Evolutionary conservation across 2,888 invertebrate species (phyloP), one percentile per base, ranked within the genome.

Genomic region (Ellobium chinense): DNA sequence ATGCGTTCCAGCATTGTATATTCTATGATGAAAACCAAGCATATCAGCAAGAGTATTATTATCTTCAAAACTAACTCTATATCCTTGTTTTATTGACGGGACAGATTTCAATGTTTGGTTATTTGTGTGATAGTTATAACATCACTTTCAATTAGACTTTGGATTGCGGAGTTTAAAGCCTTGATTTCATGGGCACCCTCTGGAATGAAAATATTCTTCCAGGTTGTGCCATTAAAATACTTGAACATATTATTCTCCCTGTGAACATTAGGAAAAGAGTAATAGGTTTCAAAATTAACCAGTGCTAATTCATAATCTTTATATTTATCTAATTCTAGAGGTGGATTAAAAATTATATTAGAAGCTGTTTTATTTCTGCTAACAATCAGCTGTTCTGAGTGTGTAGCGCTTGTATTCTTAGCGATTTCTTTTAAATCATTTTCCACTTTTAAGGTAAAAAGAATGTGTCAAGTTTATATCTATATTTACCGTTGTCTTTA

Each of bases 401-500:
- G n/a, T 36, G 54, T 70, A 34, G 34, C 12, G 34, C 31, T 56
- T 1, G 70, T 70, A 14, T 70, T 70, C 31, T 31, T 58, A 29
- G 12, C 56, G 1, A 70, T 34, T 56, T 70, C n/a, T 34, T 56
- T 70, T 70, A 56, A n/a, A 14, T 27, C 9, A 1, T 36, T 18
- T 46, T 46, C 46, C 46, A 46, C 18, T 27, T 24, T 27, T 60
- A 60, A 27, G 60, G 60, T n/a, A 37, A 36, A 24, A 37, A 37
- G 36, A 73, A 60, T 12, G 27, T 46, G 12, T 54, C 46, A 36
- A 69, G 39, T 54, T 54, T 46, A 39, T 46, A 24, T 54, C 31
- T 73, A 73, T 73, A 60, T 39, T 73, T 73, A 2, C 73, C 60
- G 36, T 73, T 73, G 21, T 60, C 24, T 73, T 60, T 73, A 24